Conservation (phyloP, 2,797 vertebrate species). For the Mormyrops attenuatus region DNA sequence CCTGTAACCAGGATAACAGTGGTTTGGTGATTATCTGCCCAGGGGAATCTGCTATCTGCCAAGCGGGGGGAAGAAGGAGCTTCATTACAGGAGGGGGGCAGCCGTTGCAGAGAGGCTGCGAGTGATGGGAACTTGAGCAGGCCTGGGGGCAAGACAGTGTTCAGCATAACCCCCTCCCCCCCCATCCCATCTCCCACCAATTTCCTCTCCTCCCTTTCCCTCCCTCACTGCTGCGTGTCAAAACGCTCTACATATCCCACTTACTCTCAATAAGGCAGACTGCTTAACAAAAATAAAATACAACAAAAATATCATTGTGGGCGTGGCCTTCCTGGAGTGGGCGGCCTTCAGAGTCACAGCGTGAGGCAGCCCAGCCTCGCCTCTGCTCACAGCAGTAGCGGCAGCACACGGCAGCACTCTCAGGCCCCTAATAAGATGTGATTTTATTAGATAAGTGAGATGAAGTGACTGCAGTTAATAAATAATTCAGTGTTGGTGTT, state of each 20-base stretch:
- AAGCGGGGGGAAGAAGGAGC: background rate
- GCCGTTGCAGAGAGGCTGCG: background rate
- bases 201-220: background rate
- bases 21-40: conserved; percentile 10
- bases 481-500: conserved; percentile 57
- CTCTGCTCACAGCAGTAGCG: background rate
- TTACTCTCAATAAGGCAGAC: background rate
- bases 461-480: conserved; percentile 50
- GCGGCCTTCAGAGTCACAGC: background rate
- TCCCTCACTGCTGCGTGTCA: background rate
- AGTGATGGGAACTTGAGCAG: background rate
- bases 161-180: background rate
- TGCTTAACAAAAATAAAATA: background rate
- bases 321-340: background rate
- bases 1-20: conserved; percentile 25
- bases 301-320: background rate
- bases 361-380: background rate
- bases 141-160: background rate
- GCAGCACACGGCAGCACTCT: conserved; percentile 32
- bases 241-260: background rate
- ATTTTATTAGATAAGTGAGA: conserved; percentile 60
- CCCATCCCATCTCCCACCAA: background rate
- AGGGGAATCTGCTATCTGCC: conserved; percentile 4
- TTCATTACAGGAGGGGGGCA: conserved; percentile 19
- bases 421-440: conserved; percentile 52